Evolutionary conservation across 2,888 invertebrate genomes (phyloP), one percentile per base, ranked within the genome.

Genomic region (Diarsia mendica): DNA sequence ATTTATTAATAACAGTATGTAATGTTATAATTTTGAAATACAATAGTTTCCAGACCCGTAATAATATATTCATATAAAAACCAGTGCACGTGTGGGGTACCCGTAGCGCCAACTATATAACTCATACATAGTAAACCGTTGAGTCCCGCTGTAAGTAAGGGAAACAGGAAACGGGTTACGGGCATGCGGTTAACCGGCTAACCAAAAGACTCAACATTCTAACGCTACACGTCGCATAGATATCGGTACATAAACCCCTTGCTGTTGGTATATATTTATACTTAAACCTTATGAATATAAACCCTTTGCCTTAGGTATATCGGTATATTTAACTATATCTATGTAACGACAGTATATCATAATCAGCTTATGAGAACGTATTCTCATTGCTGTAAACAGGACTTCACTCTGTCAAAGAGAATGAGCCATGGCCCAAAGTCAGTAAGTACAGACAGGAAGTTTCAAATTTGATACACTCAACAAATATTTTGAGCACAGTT

Each of bases 171-270:
- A 73, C 67, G 61, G 79, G 49, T 65, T 33, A 70, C 64, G 64
- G 67, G 73, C 51, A 15, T 85, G 86, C 79, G 82, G 86, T 83
- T 60, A 78, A 83, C 86, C 83, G 63, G 69, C 64, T 64, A 84
- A 84, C 80, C 69, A 70, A 70, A 83, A 73, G 48, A 73, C 65
- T 78, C 48, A n/a, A 85, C 67, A 60, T 83, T 83, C 33, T 66
- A 73, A 33, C 48, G 33, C 33, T 67, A 65, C 70, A 61, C 48
- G 23, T 71, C 68, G 39, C 70, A 51, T 18, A 63, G 3, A 48
- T 53, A 66, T 83, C 28, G 20, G 58, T 20, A 28, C 20, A 44
- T 39, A 65, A 44, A 44, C 39, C 49, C 49, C 13, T 28, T 64
- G 44, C 23, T 5, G 44, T 44, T 23, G n/a, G 2, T 39, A 8